A percentile compares a stretch with the other conserved stretches of the same genome.
These are phyloP conservation scores for Phenacoccus solenopsis DNA, from an alignment of 1,140 invertebrate species.

Conservation along the genomic window DNA sequence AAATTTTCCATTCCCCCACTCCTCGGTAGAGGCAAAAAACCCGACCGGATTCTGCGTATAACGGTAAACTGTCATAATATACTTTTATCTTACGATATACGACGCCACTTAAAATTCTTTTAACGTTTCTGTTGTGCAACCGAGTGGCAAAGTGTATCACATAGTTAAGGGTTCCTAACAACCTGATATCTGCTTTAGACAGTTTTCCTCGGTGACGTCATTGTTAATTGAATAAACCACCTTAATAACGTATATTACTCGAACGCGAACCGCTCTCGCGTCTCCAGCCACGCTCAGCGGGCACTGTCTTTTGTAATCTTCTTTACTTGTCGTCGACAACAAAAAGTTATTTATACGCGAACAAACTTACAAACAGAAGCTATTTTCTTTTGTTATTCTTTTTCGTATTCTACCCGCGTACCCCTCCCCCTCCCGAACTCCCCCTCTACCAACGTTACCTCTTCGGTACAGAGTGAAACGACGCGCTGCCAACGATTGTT, in stretches of 20 bases:
- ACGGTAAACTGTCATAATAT: background rate
- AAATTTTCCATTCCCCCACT: too few species aligned
- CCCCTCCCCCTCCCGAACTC: background rate
- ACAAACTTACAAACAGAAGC: background rate
- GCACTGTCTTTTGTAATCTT: background rate
- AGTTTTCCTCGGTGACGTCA: constrained; percentile 5
- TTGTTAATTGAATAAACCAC: constrained; percentile 13
- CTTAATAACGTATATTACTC: constrained; percentile 13
- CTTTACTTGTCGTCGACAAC: constrained; percentile 1
- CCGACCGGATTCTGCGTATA: background rate
- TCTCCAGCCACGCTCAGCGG: background rate
- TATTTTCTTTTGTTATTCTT: background rate
- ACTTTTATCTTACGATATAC: background rate
- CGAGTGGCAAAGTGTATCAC: constrained; percentile 12
- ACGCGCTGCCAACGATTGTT: background rate
- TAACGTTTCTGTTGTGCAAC: constrained; percentile 6
- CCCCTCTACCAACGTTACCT: background rate
- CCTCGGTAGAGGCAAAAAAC: too few species aligned
- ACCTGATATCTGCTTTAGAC: constrained; percentile 15
- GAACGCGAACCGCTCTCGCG: background rate
- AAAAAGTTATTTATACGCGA: constrained; percentile 3
- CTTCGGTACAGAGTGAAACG: background rate
- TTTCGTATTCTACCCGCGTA: background rate
- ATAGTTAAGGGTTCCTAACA: constrained; percentile 15
- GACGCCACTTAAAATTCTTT: constrained; percentile 8